A percentile compares a stretch with the other conserved stretches of the same genome.
Conservation (phyloP, 2,888 invertebrate genomes). For the Tetranychus piercei region DNA sequence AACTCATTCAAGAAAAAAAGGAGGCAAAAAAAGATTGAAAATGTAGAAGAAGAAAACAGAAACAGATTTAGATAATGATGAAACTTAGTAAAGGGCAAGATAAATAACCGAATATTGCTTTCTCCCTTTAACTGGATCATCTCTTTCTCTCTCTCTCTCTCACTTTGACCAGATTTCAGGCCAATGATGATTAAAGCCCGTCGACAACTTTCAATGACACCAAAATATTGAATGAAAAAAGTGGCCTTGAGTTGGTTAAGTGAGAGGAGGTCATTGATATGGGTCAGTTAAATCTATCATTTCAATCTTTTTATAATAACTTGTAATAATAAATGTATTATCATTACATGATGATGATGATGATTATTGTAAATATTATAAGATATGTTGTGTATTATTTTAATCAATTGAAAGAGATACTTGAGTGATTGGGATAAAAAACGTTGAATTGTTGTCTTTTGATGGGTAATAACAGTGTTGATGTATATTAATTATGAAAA, state of each 20-base stretch:
- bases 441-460: too few relatives aligned
- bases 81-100: background rate
- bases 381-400: too few relatives aligned
- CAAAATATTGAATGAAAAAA: background rate
- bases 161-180: background rate
- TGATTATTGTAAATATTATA: too few relatives aligned
- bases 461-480: too few relatives aligned
- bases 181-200: background rate
- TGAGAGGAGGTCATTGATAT: background rate
- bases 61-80: background rate
- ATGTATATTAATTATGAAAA: too few relatives aligned
- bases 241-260: background rate
- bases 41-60: background rate
- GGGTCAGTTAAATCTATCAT: background rate
- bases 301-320: background rate
- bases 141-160: background rate
- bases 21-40: background rate
- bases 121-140: background rate
- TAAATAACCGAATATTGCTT: background rate
- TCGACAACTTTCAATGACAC: background rate
- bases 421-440: too few relatives aligned
- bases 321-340: too few relatives aligned
- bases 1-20: background rate
- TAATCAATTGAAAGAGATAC: too few relatives aligned
- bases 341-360: too few relatives aligned